Evolutionary conservation across 2,113 vertebrate species (phyloP).

Genomic region (Dolichallabes microphthalmus): DNA sequence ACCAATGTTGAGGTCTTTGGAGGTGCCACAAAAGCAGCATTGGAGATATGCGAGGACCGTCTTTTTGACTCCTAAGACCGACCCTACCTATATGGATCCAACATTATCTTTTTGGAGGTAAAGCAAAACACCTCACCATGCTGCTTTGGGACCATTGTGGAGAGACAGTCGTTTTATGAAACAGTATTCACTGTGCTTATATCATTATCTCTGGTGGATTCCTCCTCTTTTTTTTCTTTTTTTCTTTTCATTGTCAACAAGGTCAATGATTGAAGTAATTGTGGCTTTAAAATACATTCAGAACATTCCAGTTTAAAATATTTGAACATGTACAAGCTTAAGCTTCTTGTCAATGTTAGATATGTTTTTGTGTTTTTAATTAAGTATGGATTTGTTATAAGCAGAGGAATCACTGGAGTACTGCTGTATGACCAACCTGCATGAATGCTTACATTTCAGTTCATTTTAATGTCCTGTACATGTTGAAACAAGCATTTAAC

Average conservation of each 20-base stretch:
- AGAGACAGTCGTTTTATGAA: conserved; percentile 44
- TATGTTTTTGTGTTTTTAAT: conserved; percentile 42
- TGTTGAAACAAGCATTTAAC: conserved; percentile 11
- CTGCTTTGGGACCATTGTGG: conserved; percentile 52
- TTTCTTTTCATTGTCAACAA: conserved; percentile 30
- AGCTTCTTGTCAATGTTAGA: conserved; percentile 32
- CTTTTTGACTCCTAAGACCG: conserved; percentile 85
- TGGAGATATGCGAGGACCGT: conserved; percentile 93
- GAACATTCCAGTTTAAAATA: conserved; percentile 38
- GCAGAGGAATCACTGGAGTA: conserved; percentile 7
- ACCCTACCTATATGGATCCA: background rate
- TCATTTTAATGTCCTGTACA: conserved; percentile 1
- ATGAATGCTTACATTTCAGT: conserved; percentile 14
- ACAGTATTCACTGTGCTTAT: conserved; percentile 51
- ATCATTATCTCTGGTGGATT: conserved; percentile 16
- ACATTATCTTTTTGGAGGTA: conserved; percentile 40
- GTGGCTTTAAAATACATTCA: conserved; percentile 2
- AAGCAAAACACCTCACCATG: conserved; percentile 43
- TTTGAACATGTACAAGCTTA: conserved; percentile 17
- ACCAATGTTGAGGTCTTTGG: conserved; percentile 92
- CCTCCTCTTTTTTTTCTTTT: conserved; percentile 27
- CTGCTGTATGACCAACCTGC: conserved; percentile 20
- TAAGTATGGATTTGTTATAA: background rate
- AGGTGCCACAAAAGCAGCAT: conserved; percentile 87
- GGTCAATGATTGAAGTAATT: conserved; percentile 31